phyloP scores from a whole-genome alignment of 2,797 vertebrate genomes.

The Myotis myotis region DNA sequence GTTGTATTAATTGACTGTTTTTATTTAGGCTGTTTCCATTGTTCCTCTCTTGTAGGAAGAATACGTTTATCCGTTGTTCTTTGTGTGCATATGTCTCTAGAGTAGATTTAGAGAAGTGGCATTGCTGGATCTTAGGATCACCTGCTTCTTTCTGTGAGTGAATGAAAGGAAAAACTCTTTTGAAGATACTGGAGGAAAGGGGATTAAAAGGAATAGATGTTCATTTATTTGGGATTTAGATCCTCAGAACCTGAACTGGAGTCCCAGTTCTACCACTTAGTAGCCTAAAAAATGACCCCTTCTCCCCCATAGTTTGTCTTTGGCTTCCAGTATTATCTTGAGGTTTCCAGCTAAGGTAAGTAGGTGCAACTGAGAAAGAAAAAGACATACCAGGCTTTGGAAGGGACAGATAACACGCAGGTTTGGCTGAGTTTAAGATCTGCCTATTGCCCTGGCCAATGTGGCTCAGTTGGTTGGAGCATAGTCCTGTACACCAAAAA shows the following conservation, averaged over 20 bases:
- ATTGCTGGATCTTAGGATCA: background rate
- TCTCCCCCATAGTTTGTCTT: background rate
- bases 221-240: background rate
- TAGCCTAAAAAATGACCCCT: background rate
- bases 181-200: background rate
- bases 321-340: background rate
- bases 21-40: background rate
- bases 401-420: background rate
- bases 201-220: background rate
- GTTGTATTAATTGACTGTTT: background rate
- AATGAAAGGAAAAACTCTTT: background rate
- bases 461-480: too few relatives aligned
- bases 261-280: background rate
- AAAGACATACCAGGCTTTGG: background rate
- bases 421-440: background rate
- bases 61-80: background rate
- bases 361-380: background rate
- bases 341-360: background rate
- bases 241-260: background rate
- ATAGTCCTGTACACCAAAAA: too few relatives aligned
- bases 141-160: background rate
- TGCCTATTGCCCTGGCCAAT: background rate
- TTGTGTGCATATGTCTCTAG: background rate
- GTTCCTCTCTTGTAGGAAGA: background rate
- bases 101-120: background rate